Percentiles rank a stretch among this genome's conserved stretches.
phyloP scores from a whole-genome alignment of 1,140 invertebrate species.

The Arctopsyche grandis region DNA sequence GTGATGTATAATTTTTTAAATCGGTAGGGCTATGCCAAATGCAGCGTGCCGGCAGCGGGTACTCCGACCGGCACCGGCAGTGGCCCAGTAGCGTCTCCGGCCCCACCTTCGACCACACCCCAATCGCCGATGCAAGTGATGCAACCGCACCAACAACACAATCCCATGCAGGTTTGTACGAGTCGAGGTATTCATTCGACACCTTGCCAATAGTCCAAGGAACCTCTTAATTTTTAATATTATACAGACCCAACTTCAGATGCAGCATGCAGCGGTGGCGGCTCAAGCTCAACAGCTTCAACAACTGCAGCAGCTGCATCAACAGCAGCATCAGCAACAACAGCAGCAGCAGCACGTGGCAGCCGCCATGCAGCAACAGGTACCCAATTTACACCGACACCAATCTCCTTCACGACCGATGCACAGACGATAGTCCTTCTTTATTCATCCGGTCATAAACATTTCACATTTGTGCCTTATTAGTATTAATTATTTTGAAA shows the following conservation, averaged over 20 bases:
- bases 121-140: slow-evolving; percentile 35
- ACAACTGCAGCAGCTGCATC: slow-evolving; percentile 45
- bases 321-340: slow-evolving; percentile 44
- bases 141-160: slow-evolving; percentile 34
- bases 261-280: slow-evolving; percentile 43
- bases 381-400: neutral
- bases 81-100: slow-evolving; percentile 39
- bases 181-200: no score
- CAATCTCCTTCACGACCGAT: neutral
- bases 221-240: neutral
- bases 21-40: slow-evolving; percentile 48
- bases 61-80: slow-evolving; percentile 28
- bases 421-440: neutral
- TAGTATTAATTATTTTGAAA: no score
- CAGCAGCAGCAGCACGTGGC: slow-evolving; percentile 48
- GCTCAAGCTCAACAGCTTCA: slow-evolving; percentile 46
- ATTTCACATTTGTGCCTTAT: no score
- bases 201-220: no score
- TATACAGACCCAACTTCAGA: slow-evolving; percentile 39
- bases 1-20: neutral
- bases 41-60: neutral
- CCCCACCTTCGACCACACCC: slow-evolving; percentile 25
- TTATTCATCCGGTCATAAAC: no score
- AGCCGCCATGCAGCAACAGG: slow-evolving; percentile 42
- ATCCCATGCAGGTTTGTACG: slow-evolving; percentile 34